These are phyloP conservation scores for Phaethon lepturus DNA, from an alignment of 2,113 vertebrate genomes.

Conservation along the genomic window DNA sequence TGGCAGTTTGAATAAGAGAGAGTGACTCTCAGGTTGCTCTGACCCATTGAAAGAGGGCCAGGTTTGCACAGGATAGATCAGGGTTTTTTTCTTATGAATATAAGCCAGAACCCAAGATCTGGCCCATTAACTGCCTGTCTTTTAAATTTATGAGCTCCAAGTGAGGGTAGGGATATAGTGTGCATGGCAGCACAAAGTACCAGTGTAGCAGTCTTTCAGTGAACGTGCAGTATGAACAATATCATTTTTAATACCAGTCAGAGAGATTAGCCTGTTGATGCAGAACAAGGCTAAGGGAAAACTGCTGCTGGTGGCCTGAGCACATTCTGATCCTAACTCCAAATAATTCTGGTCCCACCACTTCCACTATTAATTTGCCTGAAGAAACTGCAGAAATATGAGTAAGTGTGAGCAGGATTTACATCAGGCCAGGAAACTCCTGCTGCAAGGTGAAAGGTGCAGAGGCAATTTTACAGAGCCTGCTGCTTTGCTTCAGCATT, in stretches of 20 bases:
- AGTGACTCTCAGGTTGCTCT: neutral
- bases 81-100: neutral
- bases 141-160: conserved; percentile 14
- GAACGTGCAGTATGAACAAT: neutral
- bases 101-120: neutral
- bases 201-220: neutral
- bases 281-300: neutral
- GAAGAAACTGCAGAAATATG: neutral
- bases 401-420: neutral
- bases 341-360: neutral
- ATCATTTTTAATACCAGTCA: neutral
- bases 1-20: neutral
- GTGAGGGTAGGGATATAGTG: neutral
- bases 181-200: neutral
- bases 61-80: neutral
- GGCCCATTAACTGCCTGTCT: neutral
- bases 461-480: neutral
- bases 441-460: neutral
- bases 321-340: neutral
- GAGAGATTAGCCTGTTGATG: neutral
- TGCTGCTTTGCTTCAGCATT: conserved; percentile 2
- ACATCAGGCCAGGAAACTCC: neutral
- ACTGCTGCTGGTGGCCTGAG: neutral
- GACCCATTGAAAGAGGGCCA: neutral
- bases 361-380: neutral